Evolutionary conservation across 2,113 vertebrate species (phyloP), one percentile per base, ranked within the genome.

Genomic region (Hippoglossus stenolepis): DNA sequence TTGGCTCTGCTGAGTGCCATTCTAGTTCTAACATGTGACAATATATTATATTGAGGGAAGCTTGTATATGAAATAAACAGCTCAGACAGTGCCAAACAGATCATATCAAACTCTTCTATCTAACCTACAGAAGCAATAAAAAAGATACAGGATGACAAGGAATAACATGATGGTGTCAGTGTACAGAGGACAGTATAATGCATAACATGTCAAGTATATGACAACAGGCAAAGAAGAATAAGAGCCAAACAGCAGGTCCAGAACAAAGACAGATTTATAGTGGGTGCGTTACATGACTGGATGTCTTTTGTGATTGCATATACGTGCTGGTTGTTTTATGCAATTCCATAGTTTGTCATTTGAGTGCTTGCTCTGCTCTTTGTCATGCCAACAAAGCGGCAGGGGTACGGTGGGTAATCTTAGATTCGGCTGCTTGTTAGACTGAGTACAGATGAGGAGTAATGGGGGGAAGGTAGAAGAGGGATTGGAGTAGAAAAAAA

Each of bases 381-480:
- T 96, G 94, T 95, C 93, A 79, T 91, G 93, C 92, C 94, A 95
- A 94, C 94, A 95, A 96, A 95, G 94, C 95, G 93, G 90, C 93
- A 92, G 68, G 90, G 86, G 71, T 91, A 72, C 38, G 51, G 60
- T 75, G 75, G 68, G 83, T 93, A 95, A 94, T 95, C 92, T 94
- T 94, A 94, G 93, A 93, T 94, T 81, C 87, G 85, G 86, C 92
- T 73, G 69, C 73, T 75, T 66, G 89, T 81, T 47, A 69, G 65
- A 58, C 68, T 12, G 6, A 51, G 75, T 61, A 56, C 70, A 73
- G 68, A 70, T 38, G 71, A 66, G 58, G 24, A 73, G 54, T 56
- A 73, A 85, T 24, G 13, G 20, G 51, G 56, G 51, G 57, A 59
- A 66, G 23, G 51, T 3, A 51, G 65, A 66, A 40, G 28, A 65